Evolutionary conservation across 2,888 invertebrate genomes (phyloP), one percentile per base, ranked within the genome.

Genomic region (Orchesellides sinensis): DNA sequence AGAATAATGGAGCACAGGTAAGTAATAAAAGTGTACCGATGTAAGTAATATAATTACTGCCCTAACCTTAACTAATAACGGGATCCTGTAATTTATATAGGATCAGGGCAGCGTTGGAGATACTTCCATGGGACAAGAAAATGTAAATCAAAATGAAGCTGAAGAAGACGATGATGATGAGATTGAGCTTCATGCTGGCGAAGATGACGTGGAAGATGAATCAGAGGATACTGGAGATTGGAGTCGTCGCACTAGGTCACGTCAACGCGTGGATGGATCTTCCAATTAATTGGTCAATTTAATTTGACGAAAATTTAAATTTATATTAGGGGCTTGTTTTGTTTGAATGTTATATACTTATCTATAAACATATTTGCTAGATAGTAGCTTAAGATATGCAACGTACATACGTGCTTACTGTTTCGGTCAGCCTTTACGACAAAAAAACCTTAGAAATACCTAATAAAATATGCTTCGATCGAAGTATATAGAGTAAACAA

Each of bases 111-210:
- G n/a, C n/a, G n/a, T n/a, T n/a, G n/a, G n/a, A n/a, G n/a, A n/a
- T n/a, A n/a, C n/a, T n/a, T n/a, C n/a, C n/a, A n/a, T n/a, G 54
- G 74, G 59, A 14, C 63, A 81, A 45, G 68, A 75, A 23, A 63
- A 59, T 40, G 23, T 25, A 27, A 54, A 69, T 78, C 82, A 70
- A 19, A 73, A 78, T 61, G 69, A 54, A 56, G 85, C 83, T 10
- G 86, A 88, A 59, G 86, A 87, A 47, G 83, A 83, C n/a, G 88
- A 88, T 72, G 86, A 88, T 63, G 88, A 88, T 80, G 88, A 88
- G 72, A 88, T 87, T 74, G 87, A 87, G 78, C 83, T 88, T 29
- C 88, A 88, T 81, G 88, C 88, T 25, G 87, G 86, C 0, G 85
- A 84, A 61, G 88, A 86, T 81, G 87, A 82, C 52, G 74, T 79